Base-by-base conservation (phyloP, 2,888 invertebrate genomes). In the Phania funesta region DNA sequence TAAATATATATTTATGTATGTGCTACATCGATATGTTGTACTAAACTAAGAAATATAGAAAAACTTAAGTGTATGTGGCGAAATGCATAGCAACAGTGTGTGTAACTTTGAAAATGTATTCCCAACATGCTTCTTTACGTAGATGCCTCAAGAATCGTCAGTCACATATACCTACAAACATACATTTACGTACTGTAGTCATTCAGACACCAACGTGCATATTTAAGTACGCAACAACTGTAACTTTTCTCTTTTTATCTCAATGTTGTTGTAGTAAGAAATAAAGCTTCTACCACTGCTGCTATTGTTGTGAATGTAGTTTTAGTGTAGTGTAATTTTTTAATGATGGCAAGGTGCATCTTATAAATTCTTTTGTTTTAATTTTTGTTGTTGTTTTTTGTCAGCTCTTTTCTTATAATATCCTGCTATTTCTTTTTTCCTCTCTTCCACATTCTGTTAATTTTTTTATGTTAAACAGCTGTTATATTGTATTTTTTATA, bases 301-400 rank as follows among this genome's bases (percentile, higher is more conserved):
- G 32, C 44, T 7, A n/a, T 35, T n/a, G 18, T 20, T 18, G 41
- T 26, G 26, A 2, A 20, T 52, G 35, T 70, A 52, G 18, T 48
- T 20, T 41, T 32, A 38, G 48, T 44, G 44, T 26, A 35, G 54
- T 56, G 18, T 7, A 16, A 26, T 76, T 58, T 44, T 76, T 67
- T 68, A 68, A 76, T 41, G 68, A 76, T 24, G 44, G 52, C 60
- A 76, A 58, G 81, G 67, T 67, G 62, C 54, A 70, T 82, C 78
- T 78, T 74, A 70, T 46, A 74, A 62, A 58, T 76, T 76, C 65
- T 52, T 71, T 73, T 75, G 35, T 64, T 70, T 74, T 64, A 48
- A 41, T 52, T 71, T 64, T 62, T 16, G 13, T 24, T 58, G 18
- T 11, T 11, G 8, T 44, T 32, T 41, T n/a, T 22, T 64, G 32